phyloP scores from a whole-genome alignment of 2,888 invertebrate genomes.

The Dicyrtomina minuta region DNA sequence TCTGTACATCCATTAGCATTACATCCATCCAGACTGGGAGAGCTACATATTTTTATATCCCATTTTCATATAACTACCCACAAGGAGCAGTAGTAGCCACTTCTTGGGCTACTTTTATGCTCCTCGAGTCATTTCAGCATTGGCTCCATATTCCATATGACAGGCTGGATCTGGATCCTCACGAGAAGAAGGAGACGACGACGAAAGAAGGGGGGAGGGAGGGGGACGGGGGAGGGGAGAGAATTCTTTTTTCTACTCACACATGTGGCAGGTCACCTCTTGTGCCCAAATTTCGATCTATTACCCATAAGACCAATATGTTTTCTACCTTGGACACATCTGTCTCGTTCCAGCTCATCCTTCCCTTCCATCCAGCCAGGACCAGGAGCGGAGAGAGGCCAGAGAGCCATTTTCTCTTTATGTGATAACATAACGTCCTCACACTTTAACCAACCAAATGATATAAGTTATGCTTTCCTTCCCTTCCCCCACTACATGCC shows the following conservation, averaged over 20 bases:
- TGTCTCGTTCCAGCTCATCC: constrained; percentile 3
- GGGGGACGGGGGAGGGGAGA: not conserved
- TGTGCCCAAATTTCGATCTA: constrained; percentile 26
- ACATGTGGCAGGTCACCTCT: constrained; percentile 29
- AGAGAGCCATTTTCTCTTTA: not conserved
- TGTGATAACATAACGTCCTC: too few species aligned
- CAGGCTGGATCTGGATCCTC: too few species aligned
- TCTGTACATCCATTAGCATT: too few species aligned
- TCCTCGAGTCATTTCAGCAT: too few species aligned
- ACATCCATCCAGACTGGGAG: too few species aligned
- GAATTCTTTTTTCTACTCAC: constrained; percentile 12
- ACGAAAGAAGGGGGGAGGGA: not conserved
- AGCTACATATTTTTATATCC: too few species aligned
- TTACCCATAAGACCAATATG: constrained; percentile 32
- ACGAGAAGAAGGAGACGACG: too few species aligned
- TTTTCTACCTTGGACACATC: constrained; percentile 29
- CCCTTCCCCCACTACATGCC: not conserved
- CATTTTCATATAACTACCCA: too few species aligned
- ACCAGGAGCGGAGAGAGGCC: not conserved
- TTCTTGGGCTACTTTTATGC: too few species aligned
- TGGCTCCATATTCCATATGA: too few species aligned
- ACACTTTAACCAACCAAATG: too few species aligned
- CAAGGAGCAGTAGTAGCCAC: too few species aligned
- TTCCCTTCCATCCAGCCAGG: constrained; percentile 7
- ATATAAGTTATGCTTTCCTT: not conserved